These are phyloP conservation scores for Casuarius casuarius DNA, from an alignment of 2,113 vertebrate species.

Conservation along the genomic window DNA sequence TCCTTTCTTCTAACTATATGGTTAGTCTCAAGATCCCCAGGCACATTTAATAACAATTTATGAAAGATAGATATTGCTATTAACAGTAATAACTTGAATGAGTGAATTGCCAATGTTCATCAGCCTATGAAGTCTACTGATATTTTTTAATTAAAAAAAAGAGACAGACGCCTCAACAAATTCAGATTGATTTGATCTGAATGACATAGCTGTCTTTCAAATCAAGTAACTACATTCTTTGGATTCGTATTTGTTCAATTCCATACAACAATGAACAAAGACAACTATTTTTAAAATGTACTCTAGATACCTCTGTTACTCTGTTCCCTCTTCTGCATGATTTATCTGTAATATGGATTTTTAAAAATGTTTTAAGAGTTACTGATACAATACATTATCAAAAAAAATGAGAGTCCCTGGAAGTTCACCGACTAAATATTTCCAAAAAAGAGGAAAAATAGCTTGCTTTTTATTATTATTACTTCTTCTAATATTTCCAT, in stretches of 20 bases:
- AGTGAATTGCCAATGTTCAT: background rate
- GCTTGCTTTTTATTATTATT: background rate
- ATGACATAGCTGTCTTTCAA: background rate
- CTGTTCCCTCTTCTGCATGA: background rate
- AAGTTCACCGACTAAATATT: background rate
- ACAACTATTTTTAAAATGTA: background rate
- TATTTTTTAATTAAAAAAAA: conserved; percentile 43
- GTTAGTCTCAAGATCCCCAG: background rate
- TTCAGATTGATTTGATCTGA: background rate
- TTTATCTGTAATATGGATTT: background rate
- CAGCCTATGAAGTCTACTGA: background rate
- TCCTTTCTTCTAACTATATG: background rate
- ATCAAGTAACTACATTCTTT: background rate
- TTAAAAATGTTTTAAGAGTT: background rate
- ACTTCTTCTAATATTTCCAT: background rate
- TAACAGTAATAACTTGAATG: background rate
- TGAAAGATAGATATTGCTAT: background rate
- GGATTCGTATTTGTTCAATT: background rate
- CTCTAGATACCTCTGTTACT: background rate
- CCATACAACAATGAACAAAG: background rate
- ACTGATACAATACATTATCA: background rate
- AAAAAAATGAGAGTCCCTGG: background rate
- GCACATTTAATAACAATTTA: background rate
- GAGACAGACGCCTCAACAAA: background rate
- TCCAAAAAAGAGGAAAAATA: background rate